These are phyloP conservation scores for Zaprionus bogoriensis DNA, from an alignment of 2,888 invertebrate genomes.

Conservation along the genomic window DNA sequence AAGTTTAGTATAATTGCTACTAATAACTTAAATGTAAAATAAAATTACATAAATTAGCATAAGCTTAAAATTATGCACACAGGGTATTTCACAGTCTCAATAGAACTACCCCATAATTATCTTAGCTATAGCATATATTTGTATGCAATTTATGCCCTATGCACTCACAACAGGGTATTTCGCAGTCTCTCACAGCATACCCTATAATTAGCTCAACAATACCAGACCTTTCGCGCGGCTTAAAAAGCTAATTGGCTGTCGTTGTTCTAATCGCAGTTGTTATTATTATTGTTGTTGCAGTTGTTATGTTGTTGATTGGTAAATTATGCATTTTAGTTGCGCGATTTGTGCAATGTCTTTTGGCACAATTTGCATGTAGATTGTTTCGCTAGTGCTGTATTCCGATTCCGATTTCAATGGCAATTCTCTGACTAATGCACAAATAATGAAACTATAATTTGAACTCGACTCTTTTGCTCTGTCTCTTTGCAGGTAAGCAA, in stretches of 20 bases:
- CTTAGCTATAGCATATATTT: no score
- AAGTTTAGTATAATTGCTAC: no score
- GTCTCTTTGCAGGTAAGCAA: conserved; percentile 50
- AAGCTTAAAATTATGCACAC: no score
- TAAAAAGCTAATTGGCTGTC: neutral
- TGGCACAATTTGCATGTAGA: neutral
- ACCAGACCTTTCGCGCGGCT: neutral
- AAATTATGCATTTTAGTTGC: conserved; percentile 38
- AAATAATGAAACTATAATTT: conserved; percentile 9
- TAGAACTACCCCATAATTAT: no score
- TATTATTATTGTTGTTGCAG: neutral
- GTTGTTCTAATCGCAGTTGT: neutral
- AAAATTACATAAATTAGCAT: no score
- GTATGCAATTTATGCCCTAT: no score
- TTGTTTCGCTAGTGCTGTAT: neutral
- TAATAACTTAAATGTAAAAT: no score
- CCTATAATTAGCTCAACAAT: neutral
- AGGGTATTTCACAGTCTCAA: no score
- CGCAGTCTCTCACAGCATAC: no score
- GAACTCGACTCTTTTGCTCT: conserved; percentile 9
- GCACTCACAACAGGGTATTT: neutral
- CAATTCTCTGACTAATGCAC: conserved; percentile 5
- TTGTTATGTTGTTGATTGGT: conserved; percentile 7
- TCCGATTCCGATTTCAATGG: neutral
- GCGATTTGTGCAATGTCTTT: conserved; percentile 18